Evolutionary conservation across 2,888 invertebrate species (phyloP).

Genomic region (Trachelus iudaicus): DNA sequence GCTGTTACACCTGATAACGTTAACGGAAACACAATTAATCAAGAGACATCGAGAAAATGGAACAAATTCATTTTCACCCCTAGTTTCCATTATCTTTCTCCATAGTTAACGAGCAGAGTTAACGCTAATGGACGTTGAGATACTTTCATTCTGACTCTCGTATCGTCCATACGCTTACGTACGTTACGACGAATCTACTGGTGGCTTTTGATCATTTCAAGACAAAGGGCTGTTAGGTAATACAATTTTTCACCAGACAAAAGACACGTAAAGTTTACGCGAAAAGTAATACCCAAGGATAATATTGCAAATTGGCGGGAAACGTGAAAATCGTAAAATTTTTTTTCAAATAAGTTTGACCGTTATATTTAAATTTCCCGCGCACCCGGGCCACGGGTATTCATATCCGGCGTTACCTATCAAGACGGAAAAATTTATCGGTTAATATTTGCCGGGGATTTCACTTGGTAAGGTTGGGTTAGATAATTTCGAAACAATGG

Average conservation of each 20-base stretch:
- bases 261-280: too few species aligned
- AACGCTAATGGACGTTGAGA: not conserved
- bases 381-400: not conserved
- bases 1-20: not conserved
- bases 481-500: not conserved
- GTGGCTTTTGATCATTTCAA: not conserved
- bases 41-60: constrained; percentile 7
- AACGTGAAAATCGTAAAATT: not conserved
- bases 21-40: not conserved
- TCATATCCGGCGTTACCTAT: not conserved
- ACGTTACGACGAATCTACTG: not conserved
- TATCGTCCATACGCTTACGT: not conserved
- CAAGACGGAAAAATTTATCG: not conserved
- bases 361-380: not conserved
- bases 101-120: not conserved
- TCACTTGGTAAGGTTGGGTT: not conserved
- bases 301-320: not conserved
- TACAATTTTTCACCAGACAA: not conserved
- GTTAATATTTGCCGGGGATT: not conserved
- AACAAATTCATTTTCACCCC: constrained; percentile 17
- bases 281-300: too few species aligned
- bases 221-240: not conserved
- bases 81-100: not conserved
- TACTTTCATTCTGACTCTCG: not conserved
- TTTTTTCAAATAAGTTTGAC: not conserved